Conservation (phyloP, 1,140 invertebrate species). For the Phenacoccus solenopsis region DNA sequence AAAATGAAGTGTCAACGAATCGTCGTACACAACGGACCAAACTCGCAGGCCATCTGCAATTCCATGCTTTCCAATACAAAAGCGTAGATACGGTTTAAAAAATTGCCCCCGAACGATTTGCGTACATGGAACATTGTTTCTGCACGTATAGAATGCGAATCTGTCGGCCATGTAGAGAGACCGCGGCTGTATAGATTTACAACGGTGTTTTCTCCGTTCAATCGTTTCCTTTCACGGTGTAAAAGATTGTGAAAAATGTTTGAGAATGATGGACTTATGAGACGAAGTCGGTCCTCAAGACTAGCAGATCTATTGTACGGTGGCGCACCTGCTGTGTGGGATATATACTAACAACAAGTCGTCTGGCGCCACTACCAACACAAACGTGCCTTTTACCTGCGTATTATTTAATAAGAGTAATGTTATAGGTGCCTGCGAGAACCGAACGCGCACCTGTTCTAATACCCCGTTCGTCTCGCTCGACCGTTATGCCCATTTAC, state of each 20-base stretch:
- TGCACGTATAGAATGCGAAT: too few species aligned
- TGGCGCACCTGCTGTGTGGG: conserved; percentile 16
- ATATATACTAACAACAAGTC: conserved; percentile 11
- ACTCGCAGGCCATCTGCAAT: background rate
- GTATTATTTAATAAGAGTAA: conserved; percentile 4
- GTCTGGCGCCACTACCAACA: conserved; percentile 12
- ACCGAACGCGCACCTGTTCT: background rate
- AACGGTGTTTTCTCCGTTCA: background rate
- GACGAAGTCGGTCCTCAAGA: background rate
- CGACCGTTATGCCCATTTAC: background rate
- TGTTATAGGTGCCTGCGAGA: background rate
- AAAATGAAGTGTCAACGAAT: background rate
- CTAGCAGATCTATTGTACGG: conserved; percentile 6
- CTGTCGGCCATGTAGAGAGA: too few species aligned
- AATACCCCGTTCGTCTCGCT: background rate
- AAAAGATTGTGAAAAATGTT: background rate
- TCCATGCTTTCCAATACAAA: background rate
- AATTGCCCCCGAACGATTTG: background rate
- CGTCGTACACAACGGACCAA: background rate
- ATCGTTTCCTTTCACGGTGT: conserved; percentile 12
- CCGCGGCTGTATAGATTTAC: background rate
- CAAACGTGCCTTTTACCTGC: background rate
- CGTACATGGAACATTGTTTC: background rate
- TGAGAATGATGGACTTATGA: conserved; percentile 8
- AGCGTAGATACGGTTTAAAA: background rate